Evolutionary conservation across 2,797 vertebrate genomes (phyloP).

Genomic region (Staurois parvus): DNA sequence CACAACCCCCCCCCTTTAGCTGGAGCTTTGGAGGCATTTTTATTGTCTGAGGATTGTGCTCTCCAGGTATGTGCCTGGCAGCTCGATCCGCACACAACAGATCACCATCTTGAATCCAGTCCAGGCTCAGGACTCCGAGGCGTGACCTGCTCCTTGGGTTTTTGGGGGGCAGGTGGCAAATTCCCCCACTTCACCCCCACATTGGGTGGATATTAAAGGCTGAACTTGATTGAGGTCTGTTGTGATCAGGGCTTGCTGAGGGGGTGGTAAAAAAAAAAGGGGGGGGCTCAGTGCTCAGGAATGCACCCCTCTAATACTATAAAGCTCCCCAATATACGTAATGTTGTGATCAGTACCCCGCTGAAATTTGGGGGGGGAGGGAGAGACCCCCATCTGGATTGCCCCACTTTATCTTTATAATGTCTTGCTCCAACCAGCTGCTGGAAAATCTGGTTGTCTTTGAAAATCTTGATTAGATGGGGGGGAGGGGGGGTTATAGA

Average conservation of each 20-base stretch:
- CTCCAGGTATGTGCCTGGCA: constrained; percentile 38
- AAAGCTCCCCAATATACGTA: too few relatives aligned
- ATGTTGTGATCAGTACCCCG: background rate
- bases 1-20: background rate
- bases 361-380: background rate
- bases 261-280: background rate
- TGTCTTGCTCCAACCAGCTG: constrained; percentile 10
- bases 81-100: constrained; percentile 10
- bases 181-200: background rate
- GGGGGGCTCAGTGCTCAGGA: too few relatives aligned
- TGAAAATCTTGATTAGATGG: background rate
- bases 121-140: constrained; percentile 23
- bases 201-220: background rate
- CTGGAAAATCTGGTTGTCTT: background rate
- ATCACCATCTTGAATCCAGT: constrained; percentile 54
- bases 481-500: background rate
- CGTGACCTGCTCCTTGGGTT: constrained; percentile 4
- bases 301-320: too few relatives aligned
- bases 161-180: constrained; percentile 16
- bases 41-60: constrained; percentile 27
- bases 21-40: background rate
- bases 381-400: background rate
- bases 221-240: background rate
- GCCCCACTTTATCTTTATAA: background rate
- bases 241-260: background rate